Evolutionary conservation across 2,888 invertebrate genomes (phyloP), one percentile per base, ranked within the genome.

Genomic region (Papilio demoleus): DNA sequence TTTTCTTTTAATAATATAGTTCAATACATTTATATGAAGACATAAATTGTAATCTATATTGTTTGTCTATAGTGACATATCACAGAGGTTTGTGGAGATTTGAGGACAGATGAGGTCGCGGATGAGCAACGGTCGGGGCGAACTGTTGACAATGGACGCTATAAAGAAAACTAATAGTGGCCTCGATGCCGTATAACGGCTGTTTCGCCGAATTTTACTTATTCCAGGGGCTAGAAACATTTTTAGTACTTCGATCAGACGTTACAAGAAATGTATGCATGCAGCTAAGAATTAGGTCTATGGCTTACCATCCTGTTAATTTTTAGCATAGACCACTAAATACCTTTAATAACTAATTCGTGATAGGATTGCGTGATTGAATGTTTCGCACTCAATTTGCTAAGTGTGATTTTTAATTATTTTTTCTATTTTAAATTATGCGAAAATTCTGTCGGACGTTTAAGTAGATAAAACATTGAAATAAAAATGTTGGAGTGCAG

Each of bases 101-200:
- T 63, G 71, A 73, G 76, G 71, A 72, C 65, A 72, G 75, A 79
- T 78, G 77, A 78, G 76, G 78, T 79, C 79, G 77, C 75, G 76
- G 75, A 80, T 80, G 82, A 80, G 76, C 75, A 71, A 76, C 65
- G 73, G 68, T 71, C 70, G 75, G 74, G 76, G 78, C 77, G 73
- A 71, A 75, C 80, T 76, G 86, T 87, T 88, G 86, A 86, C 86
- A 88, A 88, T 85, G 87, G 79, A 79, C 83, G 82, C 84, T 85
- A 83, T 82, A 86, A 85, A 87, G 88, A 85, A 89, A 90, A 88
- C 88, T 87, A 89, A 90, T 87, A 90, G 86, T 83, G 82, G 82
- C 80, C 84, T 81, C 84, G 76, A 75, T 78, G 80, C 79, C 80
- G 76, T 80, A 81, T 82, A 86, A 85, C 85, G 82, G 83, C 83